These are phyloP conservation scores for Arge pagana DNA, from an alignment of 2,888 invertebrate species.

Conservation along the genomic window DNA sequence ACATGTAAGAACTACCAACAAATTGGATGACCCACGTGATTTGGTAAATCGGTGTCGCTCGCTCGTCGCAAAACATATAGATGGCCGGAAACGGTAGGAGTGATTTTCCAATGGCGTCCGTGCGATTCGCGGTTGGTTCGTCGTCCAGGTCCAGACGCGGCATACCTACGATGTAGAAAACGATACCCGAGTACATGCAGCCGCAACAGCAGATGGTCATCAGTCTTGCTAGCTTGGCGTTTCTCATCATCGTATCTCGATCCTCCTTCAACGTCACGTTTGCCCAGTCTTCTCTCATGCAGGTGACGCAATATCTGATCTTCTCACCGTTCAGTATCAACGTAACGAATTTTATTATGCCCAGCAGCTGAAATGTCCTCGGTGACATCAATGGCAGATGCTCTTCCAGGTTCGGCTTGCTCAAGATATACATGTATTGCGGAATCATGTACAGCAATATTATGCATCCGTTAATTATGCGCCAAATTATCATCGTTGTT, in stretches of 20 bases:
- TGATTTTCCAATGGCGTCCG: conserved; percentile 37
- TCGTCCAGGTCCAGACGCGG: too few species aligned
- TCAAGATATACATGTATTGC: too few species aligned
- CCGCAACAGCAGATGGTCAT: conserved; percentile 30
- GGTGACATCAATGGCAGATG: too few species aligned
- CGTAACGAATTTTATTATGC: too few species aligned
- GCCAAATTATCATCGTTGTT: too few species aligned
- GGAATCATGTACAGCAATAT: too few species aligned
- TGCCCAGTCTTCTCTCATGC: conserved; percentile 35
- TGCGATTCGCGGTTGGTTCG: conserved; percentile 15
- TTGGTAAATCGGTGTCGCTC: conserved; percentile 43
- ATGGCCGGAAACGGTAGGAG: conserved; percentile 47
- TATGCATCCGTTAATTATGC: too few species aligned
- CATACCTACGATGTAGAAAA: conserved; percentile 32
- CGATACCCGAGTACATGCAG: conserved; percentile 35
- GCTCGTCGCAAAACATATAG: conserved; percentile 38
- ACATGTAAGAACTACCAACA: conserved; percentile 45
- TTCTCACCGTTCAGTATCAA: too few species aligned
- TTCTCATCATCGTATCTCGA: conserved; percentile 32
- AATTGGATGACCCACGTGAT: conserved; percentile 44
- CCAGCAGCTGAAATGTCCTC: too few species aligned
- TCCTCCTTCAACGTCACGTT: conserved; percentile 18
- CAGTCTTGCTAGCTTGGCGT: conserved; percentile 30
- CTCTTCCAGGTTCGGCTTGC: too few species aligned
- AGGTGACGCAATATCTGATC: conserved; percentile 29